A percentile compares a stretch with the other conserved stretches of the same genome.
These are phyloP conservation scores for Pseudorectes ferrugineus DNA, from an alignment of 2,113 vertebrate species.

Conservation along the genomic window DNA sequence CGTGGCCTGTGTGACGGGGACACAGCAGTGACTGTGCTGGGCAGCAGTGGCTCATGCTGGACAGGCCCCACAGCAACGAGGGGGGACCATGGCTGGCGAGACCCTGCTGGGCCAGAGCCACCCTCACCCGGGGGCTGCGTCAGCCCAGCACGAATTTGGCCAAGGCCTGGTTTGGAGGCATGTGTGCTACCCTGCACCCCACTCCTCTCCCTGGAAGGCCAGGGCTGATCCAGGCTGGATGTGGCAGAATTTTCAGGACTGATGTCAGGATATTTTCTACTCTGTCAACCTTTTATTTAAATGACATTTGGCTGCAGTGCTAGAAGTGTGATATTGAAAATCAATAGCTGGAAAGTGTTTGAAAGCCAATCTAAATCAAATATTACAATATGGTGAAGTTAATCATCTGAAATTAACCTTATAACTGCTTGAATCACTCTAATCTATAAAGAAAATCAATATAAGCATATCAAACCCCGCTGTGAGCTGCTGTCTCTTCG, in stretches of 20 bases:
- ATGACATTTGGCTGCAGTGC: conserved; percentile 60
- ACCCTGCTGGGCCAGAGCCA: neutral
- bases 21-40: rapidly evolving
- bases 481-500: neutral
- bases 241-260: neutral
- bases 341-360: conserved; percentile 74
- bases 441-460: conserved; percentile 74
- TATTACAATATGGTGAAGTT: conserved; percentile 76
- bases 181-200: neutral
- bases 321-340: conserved; percentile 75
- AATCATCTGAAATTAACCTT: conserved; percentile 83
- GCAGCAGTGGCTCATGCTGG: neutral
- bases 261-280: conserved; percentile 27
- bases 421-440: conserved; percentile 68
- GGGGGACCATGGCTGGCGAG: neutral
- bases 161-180: rapidly evolving
- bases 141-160: neutral
- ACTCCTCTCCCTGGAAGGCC: neutral
- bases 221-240: neutral
- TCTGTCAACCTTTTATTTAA: conserved; percentile 42
- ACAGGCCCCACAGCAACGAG: too few relatives aligned
- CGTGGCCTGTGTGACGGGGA: rapidly evolving
- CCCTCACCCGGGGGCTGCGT: rapidly evolving
- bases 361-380: conserved; percentile 78
- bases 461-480: conserved; percentile 27